A percentile compares a stretch with the other conserved stretches of the same genome.
These are phyloP conservation scores for Holotrichia oblita DNA, from an alignment of 1,140 invertebrate species.

Conservation along the genomic window DNA sequence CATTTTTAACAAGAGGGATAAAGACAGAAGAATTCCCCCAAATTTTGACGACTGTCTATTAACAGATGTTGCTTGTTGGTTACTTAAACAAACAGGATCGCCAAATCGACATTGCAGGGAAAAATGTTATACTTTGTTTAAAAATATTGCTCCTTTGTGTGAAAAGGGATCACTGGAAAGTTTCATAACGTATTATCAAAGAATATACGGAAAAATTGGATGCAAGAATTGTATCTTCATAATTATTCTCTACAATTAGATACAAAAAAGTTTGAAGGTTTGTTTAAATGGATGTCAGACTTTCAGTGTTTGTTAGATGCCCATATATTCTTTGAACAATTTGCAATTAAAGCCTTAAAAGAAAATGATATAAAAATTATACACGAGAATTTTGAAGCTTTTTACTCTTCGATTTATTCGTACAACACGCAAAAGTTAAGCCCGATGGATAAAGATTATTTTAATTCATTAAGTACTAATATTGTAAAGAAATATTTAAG, in stretches of 20 bases:
- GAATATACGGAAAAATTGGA: slow-evolving; percentile 6
- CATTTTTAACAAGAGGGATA: slow-evolving; percentile 62
- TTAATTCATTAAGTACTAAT: neutral
- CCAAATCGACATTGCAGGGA: slow-evolving; percentile 64
- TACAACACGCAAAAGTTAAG: neutral
- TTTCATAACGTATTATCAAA: neutral
- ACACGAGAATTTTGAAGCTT: neutral
- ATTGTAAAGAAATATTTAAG: neutral
- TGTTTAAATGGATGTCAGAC: slow-evolving; percentile 13
- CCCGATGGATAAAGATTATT: neutral
- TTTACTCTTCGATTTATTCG: neutral
- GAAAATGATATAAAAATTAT: neutral
- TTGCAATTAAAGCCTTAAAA: neutral
- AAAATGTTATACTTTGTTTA: slow-evolving; percentile 69
- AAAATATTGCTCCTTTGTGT: slow-evolving; percentile 58
- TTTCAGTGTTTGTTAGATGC: slow-evolving; percentile 13
- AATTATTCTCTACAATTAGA: neutral
- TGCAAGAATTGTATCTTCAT: neutral
- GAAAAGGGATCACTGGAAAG: slow-evolving; percentile 40
- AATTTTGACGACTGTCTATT: slow-evolving; percentile 63
- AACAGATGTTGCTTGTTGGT: slow-evolving; percentile 66
- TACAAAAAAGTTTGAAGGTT: neutral
- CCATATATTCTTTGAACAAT: neutral
- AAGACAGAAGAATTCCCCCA: slow-evolving; percentile 56
- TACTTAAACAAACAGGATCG: slow-evolving; percentile 64